These are phyloP conservation scores for Montipora capitata DNA, from an alignment of 92 coral and sea anemone genomes.

Conservation along the genomic window DNA sequence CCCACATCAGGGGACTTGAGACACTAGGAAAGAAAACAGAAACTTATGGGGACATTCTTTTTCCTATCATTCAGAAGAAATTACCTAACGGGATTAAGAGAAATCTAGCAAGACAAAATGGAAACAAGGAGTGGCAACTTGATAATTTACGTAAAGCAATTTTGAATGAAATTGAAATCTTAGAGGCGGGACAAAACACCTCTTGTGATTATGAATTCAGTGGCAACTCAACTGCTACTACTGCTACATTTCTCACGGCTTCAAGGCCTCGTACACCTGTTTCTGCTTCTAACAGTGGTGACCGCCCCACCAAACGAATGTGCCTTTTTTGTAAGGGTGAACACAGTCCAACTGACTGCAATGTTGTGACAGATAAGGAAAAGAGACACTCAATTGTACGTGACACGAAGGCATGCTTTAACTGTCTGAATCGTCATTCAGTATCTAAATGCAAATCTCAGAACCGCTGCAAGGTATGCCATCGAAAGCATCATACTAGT, in stretches of 20 bases:
- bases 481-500: no score
- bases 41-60: slow-evolving; percentile 32
- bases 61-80: slow-evolving; percentile 42
- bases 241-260: slow-evolving; percentile 36
- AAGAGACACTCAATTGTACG: no score
- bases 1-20: slow-evolving; percentile 53
- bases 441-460: no score
- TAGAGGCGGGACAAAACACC: slow-evolving; percentile 40
- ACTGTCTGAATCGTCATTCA: no score
- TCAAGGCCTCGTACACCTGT: slow-evolving; percentile 11
- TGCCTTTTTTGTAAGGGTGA: slow-evolving; percentile 51
- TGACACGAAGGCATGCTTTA: no score
- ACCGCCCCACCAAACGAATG: neutral
- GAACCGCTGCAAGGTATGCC: no score
- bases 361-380: no score
- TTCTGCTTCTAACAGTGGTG: neutral
- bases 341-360: neutral
- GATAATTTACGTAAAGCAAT: slow-evolving; percentile 33
- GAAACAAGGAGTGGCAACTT: slow-evolving; percentile 25
- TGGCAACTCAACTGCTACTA: neutral
- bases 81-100: slow-evolving; percentile 22
- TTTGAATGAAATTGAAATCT: slow-evolving; percentile 28
- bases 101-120: slow-evolving; percentile 22
- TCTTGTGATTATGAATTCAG: slow-evolving; percentile 11
- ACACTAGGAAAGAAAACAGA: slow-evolving; percentile 21